Conservation (phyloP, 2,888 invertebrate genomes). For the Priapulus caudatus region DNA sequence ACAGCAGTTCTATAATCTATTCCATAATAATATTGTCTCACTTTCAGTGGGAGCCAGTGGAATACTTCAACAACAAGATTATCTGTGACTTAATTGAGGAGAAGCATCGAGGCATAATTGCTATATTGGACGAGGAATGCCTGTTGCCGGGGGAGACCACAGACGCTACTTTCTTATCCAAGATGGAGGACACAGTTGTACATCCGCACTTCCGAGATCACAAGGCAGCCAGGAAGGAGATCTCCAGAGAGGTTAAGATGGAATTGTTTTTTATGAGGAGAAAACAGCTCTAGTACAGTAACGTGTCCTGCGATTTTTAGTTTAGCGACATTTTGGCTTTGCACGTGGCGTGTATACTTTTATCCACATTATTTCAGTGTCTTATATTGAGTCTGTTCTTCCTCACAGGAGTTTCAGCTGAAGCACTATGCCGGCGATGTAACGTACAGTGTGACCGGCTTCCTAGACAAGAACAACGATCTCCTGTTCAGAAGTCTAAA, state of each 20-base stretch:
- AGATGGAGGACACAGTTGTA: slow-evolving; percentile 57
- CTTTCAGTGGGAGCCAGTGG: slow-evolving; percentile 61
- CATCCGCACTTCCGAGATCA: slow-evolving; percentile 76
- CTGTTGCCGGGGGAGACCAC: slow-evolving; percentile 73
- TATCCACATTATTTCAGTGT: not conserved
- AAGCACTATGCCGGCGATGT: slow-evolving; percentile 87
- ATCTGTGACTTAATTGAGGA: slow-evolving; percentile 85
- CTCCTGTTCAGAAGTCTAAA: slow-evolving; percentile 73
- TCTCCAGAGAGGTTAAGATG: slow-evolving; percentile 69
- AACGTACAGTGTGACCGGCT: slow-evolving; percentile 66
- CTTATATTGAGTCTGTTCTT: slow-evolving; percentile 4
- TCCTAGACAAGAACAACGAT: slow-evolving; percentile 88
- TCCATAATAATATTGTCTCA: slow-evolving; percentile 9
- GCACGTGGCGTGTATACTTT: not conserved
- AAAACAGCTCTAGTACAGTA: no score
- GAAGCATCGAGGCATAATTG: slow-evolving; percentile 67
- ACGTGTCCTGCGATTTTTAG: slow-evolving; percentile 9
- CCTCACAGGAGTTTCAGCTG: slow-evolving; percentile 65
- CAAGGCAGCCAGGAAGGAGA: slow-evolving; percentile 62
- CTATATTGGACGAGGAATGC: slow-evolving; percentile 90
- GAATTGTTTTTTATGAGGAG: slow-evolving; percentile 2
- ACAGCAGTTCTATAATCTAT: no score
- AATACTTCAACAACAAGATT: slow-evolving; percentile 82
- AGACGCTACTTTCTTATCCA: slow-evolving; percentile 67
- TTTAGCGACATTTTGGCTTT: not conserved